These are phyloP conservation scores for Temnopleurus reevesii DNA, from an alignment of 53 echinoderm and acorn worm species.

Conservation along the genomic window DNA sequence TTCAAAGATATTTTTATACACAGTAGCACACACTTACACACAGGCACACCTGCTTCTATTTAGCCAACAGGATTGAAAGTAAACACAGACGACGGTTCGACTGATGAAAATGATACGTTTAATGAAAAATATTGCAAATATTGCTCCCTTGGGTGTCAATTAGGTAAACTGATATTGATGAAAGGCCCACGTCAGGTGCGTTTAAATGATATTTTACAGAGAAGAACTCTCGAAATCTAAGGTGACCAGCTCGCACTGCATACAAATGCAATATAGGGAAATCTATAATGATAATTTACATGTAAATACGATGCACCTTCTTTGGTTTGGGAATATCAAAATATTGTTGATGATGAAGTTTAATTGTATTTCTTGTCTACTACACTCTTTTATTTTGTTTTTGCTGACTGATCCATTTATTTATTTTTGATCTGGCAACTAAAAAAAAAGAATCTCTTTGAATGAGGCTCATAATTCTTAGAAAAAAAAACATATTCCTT, in stretches of 20 bases:
- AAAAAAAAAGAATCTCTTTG: no score
- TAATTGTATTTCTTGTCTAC: no score
- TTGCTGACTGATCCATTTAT: no score
- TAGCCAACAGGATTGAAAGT: conserved; percentile 33
- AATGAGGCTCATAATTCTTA: no score
- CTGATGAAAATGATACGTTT: background rate
- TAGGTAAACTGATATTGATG: conserved; percentile 27
- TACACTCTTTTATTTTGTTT: no score
- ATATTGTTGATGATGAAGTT: no score
- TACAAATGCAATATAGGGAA: background rate
- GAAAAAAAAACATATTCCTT: no score
- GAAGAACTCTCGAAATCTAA: background rate
- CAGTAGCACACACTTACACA: no score
- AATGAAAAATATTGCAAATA: conserved; percentile 30
- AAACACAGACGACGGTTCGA: background rate
- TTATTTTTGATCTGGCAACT: no score
- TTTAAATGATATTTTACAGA: background rate
- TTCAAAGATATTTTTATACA: background rate
- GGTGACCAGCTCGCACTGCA: background rate
- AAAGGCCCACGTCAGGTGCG: background rate
- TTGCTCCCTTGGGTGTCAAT: conserved; percentile 33
- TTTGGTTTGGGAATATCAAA: no score
- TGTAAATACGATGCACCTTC: no score
- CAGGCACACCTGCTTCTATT: conserved; percentile 28
- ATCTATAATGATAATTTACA: no score